Evolutionary conservation across 2,888 invertebrate species (phyloP).

Genomic region (Mythimna ferrago): DNA sequence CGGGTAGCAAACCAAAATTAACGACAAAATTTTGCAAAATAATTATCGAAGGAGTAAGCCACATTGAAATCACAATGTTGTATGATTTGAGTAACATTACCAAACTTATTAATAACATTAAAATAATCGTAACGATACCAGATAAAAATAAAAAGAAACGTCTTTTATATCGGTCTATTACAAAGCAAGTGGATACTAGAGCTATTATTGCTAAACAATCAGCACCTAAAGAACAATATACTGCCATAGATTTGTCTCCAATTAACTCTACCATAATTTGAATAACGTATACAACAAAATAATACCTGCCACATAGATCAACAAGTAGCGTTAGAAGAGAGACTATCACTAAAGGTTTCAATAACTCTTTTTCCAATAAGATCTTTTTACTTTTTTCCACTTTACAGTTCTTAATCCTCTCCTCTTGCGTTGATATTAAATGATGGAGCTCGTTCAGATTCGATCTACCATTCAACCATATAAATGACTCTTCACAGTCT

Average conservation of each 20-base stretch:
- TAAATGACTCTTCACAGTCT: constrained; percentile 69
- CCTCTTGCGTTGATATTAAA: constrained; percentile 59
- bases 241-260: constrained; percentile 64
- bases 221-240: constrained; percentile 70
- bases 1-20: constrained; percentile 68
- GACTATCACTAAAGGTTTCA: constrained; percentile 66
- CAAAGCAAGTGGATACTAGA: constrained; percentile 61
- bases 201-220: constrained; percentile 70
- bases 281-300: constrained; percentile 68
- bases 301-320: constrained; percentile 72
- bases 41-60: constrained; percentile 68
- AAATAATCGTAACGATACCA: constrained; percentile 59
- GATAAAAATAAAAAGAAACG: constrained; percentile 68
- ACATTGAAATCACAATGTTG: constrained; percentile 32
- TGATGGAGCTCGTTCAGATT: constrained; percentile 67
- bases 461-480: constrained; percentile 69
- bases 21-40: constrained; percentile 67
- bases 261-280: constrained; percentile 71
- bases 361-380: constrained; percentile 66
- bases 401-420: constrained; percentile 30
- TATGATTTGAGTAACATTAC: constrained; percentile 62
- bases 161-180: constrained; percentile 66
- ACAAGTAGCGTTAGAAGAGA: constrained; percentile 65
- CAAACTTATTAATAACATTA: constrained; percentile 68
- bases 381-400: constrained; percentile 45